Percentiles rank a stretch among this genome's conserved stretches.
Evolutionary conservation across 2,797 vertebrate genomes (phyloP).

Genomic region (Alca torda): DNA sequence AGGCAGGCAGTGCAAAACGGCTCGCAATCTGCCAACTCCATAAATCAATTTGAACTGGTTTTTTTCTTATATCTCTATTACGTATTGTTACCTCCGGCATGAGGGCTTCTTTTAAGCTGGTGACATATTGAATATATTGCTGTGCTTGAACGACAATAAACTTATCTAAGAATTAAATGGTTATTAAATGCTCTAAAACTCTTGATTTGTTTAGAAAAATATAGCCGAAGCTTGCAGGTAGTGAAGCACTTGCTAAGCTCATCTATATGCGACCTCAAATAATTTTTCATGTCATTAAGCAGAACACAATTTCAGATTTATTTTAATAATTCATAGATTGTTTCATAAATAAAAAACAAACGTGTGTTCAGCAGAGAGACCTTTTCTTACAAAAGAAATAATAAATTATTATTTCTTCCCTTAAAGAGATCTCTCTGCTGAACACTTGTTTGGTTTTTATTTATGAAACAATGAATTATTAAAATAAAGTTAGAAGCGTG

Average conservation of each 20-base stretch:
- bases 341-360: slow-evolving; percentile 83
- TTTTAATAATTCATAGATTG: slow-evolving; percentile 80
- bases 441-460: slow-evolving; percentile 80
- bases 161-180: slow-evolving; percentile 67
- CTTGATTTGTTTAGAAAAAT: slow-evolving; percentile 56
- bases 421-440: slow-evolving; percentile 80
- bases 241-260: slow-evolving; percentile 62
- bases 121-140: slow-evolving; percentile 50
- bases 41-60: background rate
- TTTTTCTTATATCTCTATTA: background rate
- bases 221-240: slow-evolving; percentile 57
- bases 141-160: slow-evolving; percentile 50
- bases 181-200: slow-evolving; percentile 74
- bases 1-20: slow-evolving; percentile 18
- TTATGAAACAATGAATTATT: slow-evolving; percentile 82
- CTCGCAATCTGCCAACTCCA: slow-evolving; percentile 22
- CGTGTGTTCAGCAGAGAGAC: slow-evolving; percentile 72
- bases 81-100: background rate
- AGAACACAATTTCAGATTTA: slow-evolving; percentile 70
- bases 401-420: slow-evolving; percentile 79
- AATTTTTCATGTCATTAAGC: slow-evolving; percentile 81
- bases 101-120: slow-evolving; percentile 42
- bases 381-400: slow-evolving; percentile 76
- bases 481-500: slow-evolving; percentile 75
- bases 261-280: slow-evolving; percentile 73